Evolutionary conservation across 2,888 invertebrate species (phyloP).

Genomic region (Carcina quercana): DNA sequence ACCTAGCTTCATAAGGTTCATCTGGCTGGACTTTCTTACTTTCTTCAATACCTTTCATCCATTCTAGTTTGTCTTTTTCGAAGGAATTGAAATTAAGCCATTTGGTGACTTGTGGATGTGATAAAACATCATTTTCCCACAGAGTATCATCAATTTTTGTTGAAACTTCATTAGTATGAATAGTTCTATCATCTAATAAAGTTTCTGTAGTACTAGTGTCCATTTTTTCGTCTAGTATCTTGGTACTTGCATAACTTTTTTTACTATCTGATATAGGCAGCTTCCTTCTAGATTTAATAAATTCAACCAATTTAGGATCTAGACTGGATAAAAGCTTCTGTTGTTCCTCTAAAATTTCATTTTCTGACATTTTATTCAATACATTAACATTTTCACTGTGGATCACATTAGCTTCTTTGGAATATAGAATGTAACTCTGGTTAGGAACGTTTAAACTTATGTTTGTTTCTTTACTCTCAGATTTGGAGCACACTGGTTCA

Average conservation of each 20-base stretch:
- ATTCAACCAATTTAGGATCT: constrained; percentile 80
- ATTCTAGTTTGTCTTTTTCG: constrained; percentile 90
- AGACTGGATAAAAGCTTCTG: constrained; percentile 76
- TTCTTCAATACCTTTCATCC: constrained; percentile 84
- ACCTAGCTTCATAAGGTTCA: constrained; percentile 84
- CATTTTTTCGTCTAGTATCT: constrained; percentile 26
- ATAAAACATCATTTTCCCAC: constrained; percentile 74
- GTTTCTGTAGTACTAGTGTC: constrained; percentile 35
- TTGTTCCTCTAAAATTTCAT: constrained; percentile 84
- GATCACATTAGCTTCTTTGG: constrained; percentile 72
- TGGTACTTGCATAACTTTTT: background rate
- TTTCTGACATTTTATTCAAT: constrained; percentile 79
- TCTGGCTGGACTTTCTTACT: constrained; percentile 72
- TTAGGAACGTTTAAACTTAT: constrained; percentile 27
- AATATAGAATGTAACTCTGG: constrained; percentile 66
- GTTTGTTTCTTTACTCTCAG: constrained; percentile 4
- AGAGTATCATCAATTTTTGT: constrained; percentile 30
- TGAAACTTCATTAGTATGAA: constrained; percentile 4
- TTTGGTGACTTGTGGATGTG: constrained; percentile 76
- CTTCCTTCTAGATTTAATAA: constrained; percentile 65
- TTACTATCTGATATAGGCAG: constrained; percentile 13
- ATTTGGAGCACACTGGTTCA: constrained; percentile 19
- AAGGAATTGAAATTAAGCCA: constrained; percentile 92
- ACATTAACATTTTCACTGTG: constrained; percentile 83
- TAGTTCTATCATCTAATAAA: constrained; percentile 21